Base-by-base conservation (phyloP, 2,888 invertebrate genomes). In the Camptogramma bilineatum region DNA sequence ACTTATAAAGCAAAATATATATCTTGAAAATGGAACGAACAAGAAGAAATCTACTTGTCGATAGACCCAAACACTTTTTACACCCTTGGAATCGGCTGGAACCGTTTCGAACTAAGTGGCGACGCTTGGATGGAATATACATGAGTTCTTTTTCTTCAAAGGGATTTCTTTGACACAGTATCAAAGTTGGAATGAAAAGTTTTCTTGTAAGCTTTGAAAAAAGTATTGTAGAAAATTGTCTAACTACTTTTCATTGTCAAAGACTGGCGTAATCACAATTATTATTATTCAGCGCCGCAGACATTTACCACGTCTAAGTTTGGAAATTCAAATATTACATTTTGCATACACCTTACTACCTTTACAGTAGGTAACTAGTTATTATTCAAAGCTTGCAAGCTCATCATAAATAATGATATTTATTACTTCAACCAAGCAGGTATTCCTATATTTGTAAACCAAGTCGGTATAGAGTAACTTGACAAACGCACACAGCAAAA, bases 81-180 rank as follows among this genome's bases (percentile, higher is more conserved):
- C 64, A 68, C 62, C 64, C 63, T 56, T 51, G 17, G 18, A 66
- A 68, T 68, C 53, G 62, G 66, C 66, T 63, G 53, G 56, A 57
- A 62, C 61, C 52, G 59, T 67, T 63, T 46, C 61, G 61, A 67
- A 60, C 63, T 69, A 71, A 71, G 69, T 67, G 63, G 56, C 57
- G 52, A 64, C 66, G 52, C 65, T 34, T 17, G 65, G 21, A 42
- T 52, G 54, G 68, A 69, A 69, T 69, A 69, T 61, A 71, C 68
- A 71, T 68, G 64, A 68, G 64, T 53, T 62, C 52, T 48, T 59
- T 67, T 60, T 54, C 55, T 66, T 60, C 62, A 42, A 60, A 60
- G 56, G 64, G 54, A 64, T 53, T 60, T 58, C 58, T 71, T 64
- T 68, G 68, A 60, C 52, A 56, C 16, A 24, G 50, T 47, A 52